Conservation (phyloP, 2,888 invertebrate genomes). For the Tyria jacobaeae region DNA sequence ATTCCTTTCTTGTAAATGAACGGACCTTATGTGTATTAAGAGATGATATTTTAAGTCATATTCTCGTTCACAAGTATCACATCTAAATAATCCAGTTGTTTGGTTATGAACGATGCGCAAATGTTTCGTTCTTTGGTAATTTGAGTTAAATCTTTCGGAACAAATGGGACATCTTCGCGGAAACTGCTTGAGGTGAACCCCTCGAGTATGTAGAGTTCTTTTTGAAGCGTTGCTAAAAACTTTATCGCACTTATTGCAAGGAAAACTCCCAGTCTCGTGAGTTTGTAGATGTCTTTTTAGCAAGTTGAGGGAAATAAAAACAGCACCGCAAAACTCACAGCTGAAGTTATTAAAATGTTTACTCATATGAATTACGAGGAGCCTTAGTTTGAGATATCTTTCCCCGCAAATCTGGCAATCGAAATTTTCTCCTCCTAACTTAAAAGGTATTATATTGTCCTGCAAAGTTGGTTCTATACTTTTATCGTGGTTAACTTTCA, state of each 20-base stretch:
- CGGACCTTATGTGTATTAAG: conserved; percentile 67
- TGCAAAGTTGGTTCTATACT: conserved; percentile 57
- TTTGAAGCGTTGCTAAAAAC: conserved; percentile 70
- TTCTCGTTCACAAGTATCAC: conserved; percentile 70
- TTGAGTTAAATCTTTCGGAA: conserved; percentile 72
- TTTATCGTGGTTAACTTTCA: conserved; percentile 64
- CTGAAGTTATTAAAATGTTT: conserved; percentile 75
- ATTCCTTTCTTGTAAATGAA: conserved; percentile 75
- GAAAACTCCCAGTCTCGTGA: conserved; percentile 68
- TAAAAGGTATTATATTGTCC: conserved; percentile 75
- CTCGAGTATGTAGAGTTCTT: conserved; percentile 63
- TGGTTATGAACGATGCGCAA: conserved; percentile 71
- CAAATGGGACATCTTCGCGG: conserved; percentile 72
- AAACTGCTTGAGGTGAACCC: conserved; percentile 69
- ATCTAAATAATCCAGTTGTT: conserved; percentile 59
- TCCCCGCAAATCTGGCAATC: conserved; percentile 73
- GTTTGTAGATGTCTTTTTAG: conserved; percentile 67
- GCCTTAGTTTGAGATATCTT: conserved; percentile 63
- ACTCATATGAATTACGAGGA: conserved; percentile 76
- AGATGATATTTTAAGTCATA: conserved; percentile 74
- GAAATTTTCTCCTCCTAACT: conserved; percentile 61
- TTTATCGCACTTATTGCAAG: conserved; percentile 74
- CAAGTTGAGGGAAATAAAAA: conserved; percentile 64
- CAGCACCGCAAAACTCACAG: conserved; percentile 75
- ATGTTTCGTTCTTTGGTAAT: conserved; percentile 74